Evolutionary conservation across 1,140 invertebrate species (phyloP).

Genomic region (Phenacoccus solenopsis): DNA sequence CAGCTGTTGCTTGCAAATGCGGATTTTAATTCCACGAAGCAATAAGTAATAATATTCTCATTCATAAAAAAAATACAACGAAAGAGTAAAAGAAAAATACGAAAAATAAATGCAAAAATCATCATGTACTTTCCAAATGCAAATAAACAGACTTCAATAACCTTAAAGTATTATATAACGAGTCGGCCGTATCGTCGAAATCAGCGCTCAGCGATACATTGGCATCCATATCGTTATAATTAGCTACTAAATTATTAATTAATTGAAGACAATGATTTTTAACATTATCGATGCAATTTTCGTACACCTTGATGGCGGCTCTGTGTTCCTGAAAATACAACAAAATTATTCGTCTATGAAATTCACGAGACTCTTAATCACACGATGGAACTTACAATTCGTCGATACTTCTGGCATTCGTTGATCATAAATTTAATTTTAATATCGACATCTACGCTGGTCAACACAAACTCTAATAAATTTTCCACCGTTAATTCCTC

Average conservation of each 20-base stretch:
- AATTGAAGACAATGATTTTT: slow-evolving; percentile 6
- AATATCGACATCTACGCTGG: slow-evolving; percentile 29
- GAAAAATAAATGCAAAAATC: background rate
- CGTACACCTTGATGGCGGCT: background rate
- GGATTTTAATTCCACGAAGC: no score
- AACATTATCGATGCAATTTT: background rate
- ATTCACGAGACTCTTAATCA: no score
- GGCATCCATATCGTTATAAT: background rate
- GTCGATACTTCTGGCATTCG: background rate
- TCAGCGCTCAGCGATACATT: background rate
- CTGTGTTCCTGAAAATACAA: background rate
- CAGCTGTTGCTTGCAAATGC: no score
- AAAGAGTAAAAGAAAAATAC: background rate
- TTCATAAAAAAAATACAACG: no score
- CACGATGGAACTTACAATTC: background rate
- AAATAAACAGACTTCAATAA: background rate
- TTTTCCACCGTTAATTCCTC: slow-evolving; percentile 50
- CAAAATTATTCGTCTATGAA: no score
- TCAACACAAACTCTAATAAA: slow-evolving; percentile 55
- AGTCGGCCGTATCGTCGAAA: background rate
- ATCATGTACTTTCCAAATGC: background rate
- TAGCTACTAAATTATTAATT: background rate
- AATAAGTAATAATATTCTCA: no score
- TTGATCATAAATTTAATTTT: background rate
- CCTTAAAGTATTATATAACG: background rate